Conservation (phyloP, 2,113 vertebrate genomes). For the Procapra przewalskii region DNA sequence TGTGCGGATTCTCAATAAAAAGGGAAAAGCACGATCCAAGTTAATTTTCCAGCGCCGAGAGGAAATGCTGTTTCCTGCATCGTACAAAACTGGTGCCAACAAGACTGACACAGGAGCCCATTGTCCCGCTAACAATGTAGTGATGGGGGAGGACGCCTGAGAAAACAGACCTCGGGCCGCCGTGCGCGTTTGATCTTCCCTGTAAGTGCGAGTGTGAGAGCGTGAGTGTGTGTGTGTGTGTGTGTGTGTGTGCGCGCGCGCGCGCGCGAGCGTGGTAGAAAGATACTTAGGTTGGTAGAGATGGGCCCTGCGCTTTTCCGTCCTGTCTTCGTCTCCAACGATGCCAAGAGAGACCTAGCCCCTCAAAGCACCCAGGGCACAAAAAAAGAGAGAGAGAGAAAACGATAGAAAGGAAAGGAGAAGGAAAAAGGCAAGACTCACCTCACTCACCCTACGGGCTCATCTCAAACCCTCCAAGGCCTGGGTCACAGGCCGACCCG, state of each 20-base stretch:
- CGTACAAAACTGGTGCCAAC: slow-evolving; percentile 85
- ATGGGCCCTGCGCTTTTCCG: no score
- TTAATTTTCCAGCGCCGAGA: slow-evolving; percentile 86
- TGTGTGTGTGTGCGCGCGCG: no score
- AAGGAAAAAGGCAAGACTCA: neutral
- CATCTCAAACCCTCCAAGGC: neutral
- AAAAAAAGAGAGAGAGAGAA: neutral
- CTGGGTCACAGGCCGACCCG: neutral
- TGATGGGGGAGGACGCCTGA: slow-evolving; percentile 81
- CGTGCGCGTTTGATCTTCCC: slow-evolving; percentile 80
- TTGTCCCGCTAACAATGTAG: slow-evolving; percentile 85
- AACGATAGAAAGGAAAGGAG: neutral
- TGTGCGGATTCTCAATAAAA: slow-evolving; percentile 86
- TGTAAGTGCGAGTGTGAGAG: neutral
- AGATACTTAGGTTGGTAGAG: no score
- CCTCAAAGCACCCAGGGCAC: no score
- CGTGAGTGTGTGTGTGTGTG: neutral
- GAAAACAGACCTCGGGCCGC: slow-evolving; percentile 79
- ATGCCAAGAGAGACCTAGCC: no score
- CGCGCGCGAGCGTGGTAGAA: no score
- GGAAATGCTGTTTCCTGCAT: slow-evolving; percentile 89
- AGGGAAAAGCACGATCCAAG: slow-evolving; percentile 85
- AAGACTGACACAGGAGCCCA: slow-evolving; percentile 84
- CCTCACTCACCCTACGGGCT: neutral
- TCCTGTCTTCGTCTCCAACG: no score